These are phyloP conservation scores for Elaphurus davidianus DNA, from an alignment of 2,113 vertebrate genomes.

Conservation along the genomic window DNA sequence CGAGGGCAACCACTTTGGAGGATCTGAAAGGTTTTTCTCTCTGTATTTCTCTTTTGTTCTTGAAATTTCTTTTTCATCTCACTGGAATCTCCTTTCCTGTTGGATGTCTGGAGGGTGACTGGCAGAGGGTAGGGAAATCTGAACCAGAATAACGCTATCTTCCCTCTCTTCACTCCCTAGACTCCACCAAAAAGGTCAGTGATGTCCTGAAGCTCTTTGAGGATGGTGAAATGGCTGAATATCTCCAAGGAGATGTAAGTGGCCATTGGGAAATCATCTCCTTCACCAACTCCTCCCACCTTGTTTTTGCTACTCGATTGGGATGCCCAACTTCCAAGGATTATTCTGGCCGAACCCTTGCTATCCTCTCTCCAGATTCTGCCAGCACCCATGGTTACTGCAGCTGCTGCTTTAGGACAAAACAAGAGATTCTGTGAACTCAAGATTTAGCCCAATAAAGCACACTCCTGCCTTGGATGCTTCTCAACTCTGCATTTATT, in stretches of 20 bases:
- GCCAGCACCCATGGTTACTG: not conserved
- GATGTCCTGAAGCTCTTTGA: conserved; percentile 91
- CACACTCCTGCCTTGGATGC: not conserved
- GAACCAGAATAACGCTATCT: not conserved
- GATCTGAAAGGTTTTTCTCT: not conserved
- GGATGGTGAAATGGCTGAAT: conserved; percentile 83
- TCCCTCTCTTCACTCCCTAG: conserved; percentile 75
- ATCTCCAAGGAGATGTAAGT: conserved; percentile 90
- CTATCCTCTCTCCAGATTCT: not conserved
- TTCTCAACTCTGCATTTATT: not conserved
- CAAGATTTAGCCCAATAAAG: not conserved
- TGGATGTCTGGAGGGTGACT: not conserved
- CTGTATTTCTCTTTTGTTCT: not conserved
- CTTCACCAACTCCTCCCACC: not conserved
- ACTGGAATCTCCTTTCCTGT: not conserved
- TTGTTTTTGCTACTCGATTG: not conserved
- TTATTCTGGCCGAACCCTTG: not conserved
- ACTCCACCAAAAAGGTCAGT: conserved; percentile 91
- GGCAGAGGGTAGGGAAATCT: not conserved
- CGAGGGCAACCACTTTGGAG: not conserved
- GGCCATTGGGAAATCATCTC: not conserved
- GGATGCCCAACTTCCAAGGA: not conserved
- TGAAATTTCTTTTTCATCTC: not conserved
- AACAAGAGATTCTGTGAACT: conserved; percentile 21
- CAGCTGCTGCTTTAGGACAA: conserved; percentile 33